Evolutionary conservation across 2,888 invertebrate genomes (phyloP).

Genomic region (Pinctada fucata): DNA sequence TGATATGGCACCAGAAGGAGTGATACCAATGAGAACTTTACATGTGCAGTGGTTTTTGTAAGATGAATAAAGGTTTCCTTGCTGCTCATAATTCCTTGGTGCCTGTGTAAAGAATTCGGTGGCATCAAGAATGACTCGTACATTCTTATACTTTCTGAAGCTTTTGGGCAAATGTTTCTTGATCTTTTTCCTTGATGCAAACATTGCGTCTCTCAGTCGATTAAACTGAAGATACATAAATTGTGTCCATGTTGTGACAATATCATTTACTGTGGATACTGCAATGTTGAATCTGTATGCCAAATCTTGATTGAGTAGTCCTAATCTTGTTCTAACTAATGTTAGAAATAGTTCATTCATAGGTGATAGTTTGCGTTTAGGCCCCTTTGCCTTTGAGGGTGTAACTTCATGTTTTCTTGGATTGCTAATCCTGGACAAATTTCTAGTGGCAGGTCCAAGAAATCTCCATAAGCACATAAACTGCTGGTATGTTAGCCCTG

Average conservation of each 20-base stretch:
- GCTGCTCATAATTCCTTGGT: constrained; percentile 4
- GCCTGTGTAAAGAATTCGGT: constrained; percentile 26
- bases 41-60: constrained; percentile 23
- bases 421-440: constrained; percentile 7
- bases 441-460: constrained; percentile 13
- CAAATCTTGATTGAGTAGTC: constrained; percentile 1
- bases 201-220: not conserved
- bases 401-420: constrained; percentile 12
- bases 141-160: constrained; percentile 24
- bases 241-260: constrained; percentile 22
- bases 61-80: constrained; percentile 31
- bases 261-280: constrained; percentile 6
- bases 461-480: constrained; percentile 20
- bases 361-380: constrained; percentile 13
- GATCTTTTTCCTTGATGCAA: constrained; percentile 11
- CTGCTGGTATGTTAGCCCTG: constrained; percentile 22
- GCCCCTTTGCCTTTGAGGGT: not conserved
- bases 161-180: constrained; percentile 11
- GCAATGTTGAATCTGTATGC: constrained; percentile 14
- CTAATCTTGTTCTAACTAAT: constrained; percentile 15
- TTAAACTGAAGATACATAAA: constrained; percentile 22
- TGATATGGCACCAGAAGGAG: constrained; percentile 41
- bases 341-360: constrained; percentile 20
- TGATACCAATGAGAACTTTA: constrained; percentile 24
- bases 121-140: constrained; percentile 19